These are phyloP conservation scores for Thamnaconus septentrionalis DNA, from an alignment of 2,113 vertebrate genomes.

Conservation along the genomic window DNA sequence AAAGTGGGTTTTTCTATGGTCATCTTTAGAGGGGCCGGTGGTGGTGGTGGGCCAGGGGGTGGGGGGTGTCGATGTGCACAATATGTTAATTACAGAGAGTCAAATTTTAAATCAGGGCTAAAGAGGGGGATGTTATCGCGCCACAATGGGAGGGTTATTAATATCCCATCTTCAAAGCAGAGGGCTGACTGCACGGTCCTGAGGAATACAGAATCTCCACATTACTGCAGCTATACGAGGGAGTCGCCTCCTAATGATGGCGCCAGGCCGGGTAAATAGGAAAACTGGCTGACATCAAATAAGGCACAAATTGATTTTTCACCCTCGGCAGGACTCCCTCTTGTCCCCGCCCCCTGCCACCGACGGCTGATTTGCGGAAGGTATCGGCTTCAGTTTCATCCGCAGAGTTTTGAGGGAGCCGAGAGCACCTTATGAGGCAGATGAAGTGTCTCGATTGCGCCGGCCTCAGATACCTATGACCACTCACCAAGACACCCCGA, in stretches of 20 bases:
- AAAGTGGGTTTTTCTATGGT: too few species aligned
- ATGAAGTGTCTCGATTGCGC: background rate
- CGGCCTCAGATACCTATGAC: slow-evolving; percentile 6
- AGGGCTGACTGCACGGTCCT: slow-evolving; percentile 32
- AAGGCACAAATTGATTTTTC: slow-evolving; percentile 28
- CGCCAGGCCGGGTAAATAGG: slow-evolving; percentile 33
- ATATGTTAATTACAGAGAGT: slow-evolving; percentile 5
- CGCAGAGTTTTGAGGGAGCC: too few species aligned
- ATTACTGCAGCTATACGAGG: slow-evolving; percentile 26
- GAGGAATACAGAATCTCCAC: slow-evolving; percentile 40
- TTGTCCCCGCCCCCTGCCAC: slow-evolving; percentile 9
- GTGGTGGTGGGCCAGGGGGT: too few species aligned
- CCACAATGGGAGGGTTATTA: slow-evolving; percentile 51
- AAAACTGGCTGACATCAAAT: slow-evolving; percentile 40
- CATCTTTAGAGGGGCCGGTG: too few species aligned
- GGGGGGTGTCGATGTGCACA: too few species aligned
- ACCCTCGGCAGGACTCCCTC: slow-evolving; percentile 13
- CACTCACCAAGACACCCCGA: slow-evolving; percentile 5
- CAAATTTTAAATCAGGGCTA: slow-evolving; percentile 47
- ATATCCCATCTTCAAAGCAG: slow-evolving; percentile 60
- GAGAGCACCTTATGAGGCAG: too few species aligned
- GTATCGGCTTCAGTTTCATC: too few species aligned
- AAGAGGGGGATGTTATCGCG: slow-evolving; percentile 43
- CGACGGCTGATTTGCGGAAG: too few species aligned
- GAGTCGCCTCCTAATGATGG: slow-evolving; percentile 37